Conservation (phyloP, 2,113 vertebrate genomes). For the Callipepla squamata region DNA sequence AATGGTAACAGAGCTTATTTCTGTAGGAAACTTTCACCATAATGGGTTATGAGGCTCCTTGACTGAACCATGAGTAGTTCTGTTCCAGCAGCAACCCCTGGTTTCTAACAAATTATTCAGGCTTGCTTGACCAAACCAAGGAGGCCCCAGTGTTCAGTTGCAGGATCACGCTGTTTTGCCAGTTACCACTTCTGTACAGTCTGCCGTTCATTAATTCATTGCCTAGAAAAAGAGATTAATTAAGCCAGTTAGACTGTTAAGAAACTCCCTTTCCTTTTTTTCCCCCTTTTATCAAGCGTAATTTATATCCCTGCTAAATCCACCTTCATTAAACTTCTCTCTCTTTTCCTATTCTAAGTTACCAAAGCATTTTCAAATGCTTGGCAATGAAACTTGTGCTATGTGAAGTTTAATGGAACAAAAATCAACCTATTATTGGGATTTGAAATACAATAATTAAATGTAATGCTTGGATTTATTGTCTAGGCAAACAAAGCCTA, state of each 20-base stretch:
- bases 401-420: neutral
- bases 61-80: neutral
- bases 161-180: neutral
- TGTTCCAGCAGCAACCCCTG: neutral
- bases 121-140: neutral
- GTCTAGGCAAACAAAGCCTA: slow-evolving; percentile 48
- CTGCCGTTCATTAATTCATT: neutral
- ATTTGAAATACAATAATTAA: slow-evolving; percentile 62
- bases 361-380: neutral
- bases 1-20: neutral
- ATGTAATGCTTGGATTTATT: slow-evolving; percentile 70
- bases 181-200: neutral
- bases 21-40: neutral
- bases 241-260: neutral
- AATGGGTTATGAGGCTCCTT: neutral
- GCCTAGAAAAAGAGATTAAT: slow-evolving; percentile 21
- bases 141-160: neutral
- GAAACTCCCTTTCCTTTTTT: neutral
- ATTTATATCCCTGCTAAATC: slow-evolving; percentile 3
- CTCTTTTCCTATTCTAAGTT: slow-evolving; percentile 17
- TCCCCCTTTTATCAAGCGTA: neutral
- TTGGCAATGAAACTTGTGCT: neutral
- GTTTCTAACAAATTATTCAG: neutral
- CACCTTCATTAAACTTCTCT: neutral
- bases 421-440: neutral